Percentiles rank a stretch among this genome's conserved stretches.
Conservation (phyloP, 1,140 invertebrate genomes). For the Leptinotarsa lineolata region DNA sequence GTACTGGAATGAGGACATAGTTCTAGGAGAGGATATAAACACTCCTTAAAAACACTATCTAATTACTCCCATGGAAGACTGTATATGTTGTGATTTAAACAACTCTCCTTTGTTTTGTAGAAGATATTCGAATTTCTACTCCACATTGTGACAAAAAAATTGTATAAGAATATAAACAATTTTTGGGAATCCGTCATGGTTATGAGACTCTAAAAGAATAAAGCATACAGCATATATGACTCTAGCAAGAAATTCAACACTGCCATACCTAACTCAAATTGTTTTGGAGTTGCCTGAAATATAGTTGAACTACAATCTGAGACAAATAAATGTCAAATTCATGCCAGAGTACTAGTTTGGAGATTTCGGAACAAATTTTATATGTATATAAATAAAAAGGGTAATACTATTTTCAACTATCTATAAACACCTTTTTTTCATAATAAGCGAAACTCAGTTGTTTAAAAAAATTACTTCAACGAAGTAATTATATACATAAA, state of each 20-base stretch:
- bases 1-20: constrained; percentile 15
- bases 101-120: constrained; percentile 16
- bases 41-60: constrained; percentile 16
- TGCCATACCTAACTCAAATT: not conserved
- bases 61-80: constrained; percentile 15
- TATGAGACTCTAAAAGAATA: not conserved
- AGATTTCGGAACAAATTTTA: too few species aligned
- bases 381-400: too few species aligned
- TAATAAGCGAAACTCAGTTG: too few species aligned
- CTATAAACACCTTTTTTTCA: too few species aligned
- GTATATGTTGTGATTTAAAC: constrained; percentile 16
- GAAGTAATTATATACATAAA: not conserved
- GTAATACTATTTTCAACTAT: too few species aligned
- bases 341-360: too few species aligned
- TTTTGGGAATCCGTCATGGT: not conserved
- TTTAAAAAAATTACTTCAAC: too few species aligned
- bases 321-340: too few species aligned
- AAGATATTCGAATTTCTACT: not conserved
- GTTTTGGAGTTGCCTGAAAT: too few species aligned
- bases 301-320: too few species aligned
- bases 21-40: constrained; percentile 22
- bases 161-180: not conserved
- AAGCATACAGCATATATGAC: not conserved
- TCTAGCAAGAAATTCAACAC: not conserved
- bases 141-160: not conserved